A percentile compares a stretch with the other conserved stretches of the same genome.
Evolutionary conservation across 2,113 vertebrate species (phyloP).

Genomic region (Madoqua kirkii): DNA sequence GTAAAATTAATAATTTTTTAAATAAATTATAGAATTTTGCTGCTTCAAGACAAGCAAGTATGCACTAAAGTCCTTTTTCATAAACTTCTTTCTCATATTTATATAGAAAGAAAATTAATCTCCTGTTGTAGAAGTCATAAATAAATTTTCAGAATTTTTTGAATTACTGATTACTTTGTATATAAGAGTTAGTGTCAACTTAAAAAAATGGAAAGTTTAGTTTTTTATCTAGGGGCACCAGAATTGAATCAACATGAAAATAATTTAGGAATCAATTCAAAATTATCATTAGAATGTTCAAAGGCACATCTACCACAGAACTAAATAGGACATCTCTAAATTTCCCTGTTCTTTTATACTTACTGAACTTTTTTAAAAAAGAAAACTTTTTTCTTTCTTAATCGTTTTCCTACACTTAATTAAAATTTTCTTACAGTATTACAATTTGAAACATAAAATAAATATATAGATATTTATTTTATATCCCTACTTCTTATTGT

Average conservation of each 20-base stretch:
- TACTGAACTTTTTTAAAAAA: not conserved
- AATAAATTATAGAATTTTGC: not conserved
- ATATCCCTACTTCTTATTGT: not conserved
- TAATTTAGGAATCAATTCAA: not conserved
- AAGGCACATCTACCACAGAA: not conserved
- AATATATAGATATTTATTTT: not conserved
- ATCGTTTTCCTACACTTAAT: not conserved
- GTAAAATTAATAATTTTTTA: not conserved
- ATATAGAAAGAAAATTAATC: not conserved
- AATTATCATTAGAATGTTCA: not conserved
- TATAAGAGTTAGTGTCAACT: not conserved
- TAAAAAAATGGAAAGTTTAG: not conserved
- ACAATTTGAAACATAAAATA: not conserved
- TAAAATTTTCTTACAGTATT: not conserved
- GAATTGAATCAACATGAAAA: not conserved
- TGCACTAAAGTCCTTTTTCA: not conserved
- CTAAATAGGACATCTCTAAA: not conserved
- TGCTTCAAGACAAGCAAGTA: not conserved
- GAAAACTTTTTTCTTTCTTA: not conserved
- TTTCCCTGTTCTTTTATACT: not conserved
- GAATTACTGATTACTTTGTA: not conserved
- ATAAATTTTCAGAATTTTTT: not conserved
- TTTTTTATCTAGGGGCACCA: not conserved
- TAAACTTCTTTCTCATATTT: not conserved
- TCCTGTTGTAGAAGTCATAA: not conserved